Conservation (phyloP, 2,113 vertebrate species). For the Tor tambroides region DNA sequence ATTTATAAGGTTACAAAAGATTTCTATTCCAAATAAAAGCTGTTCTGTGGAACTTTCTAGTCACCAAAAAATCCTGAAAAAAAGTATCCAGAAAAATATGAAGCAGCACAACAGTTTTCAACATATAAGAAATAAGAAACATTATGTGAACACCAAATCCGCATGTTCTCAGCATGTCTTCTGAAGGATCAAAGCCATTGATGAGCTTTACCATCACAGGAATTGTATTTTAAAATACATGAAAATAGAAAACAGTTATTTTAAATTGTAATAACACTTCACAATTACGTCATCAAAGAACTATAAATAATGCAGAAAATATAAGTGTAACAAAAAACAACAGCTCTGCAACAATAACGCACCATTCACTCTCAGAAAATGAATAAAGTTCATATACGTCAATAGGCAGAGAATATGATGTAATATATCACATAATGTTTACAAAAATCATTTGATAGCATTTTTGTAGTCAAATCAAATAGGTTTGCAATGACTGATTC, state of each 20-base stretch:
- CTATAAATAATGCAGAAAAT: neutral
- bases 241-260: neutral
- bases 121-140: neutral
- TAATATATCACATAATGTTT: neutral
- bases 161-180: neutral
- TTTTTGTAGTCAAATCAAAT: neutral
- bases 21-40: neutral
- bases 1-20: neutral
- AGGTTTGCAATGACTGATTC: neutral
- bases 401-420: neutral
- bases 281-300: neutral
- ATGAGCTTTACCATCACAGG: neutral
- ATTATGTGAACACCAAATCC: neutral
- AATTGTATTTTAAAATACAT: neutral
- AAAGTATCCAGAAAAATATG: neutral
- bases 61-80: neutral
- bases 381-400: neutral
- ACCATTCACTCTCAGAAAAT: neutral
- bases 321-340: neutral
- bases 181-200: neutral
- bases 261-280: no score
- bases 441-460: neutral
- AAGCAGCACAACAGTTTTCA: neutral
- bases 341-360: neutral
- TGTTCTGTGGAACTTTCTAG: neutral